Evolutionary conservation across 53 echinoderm and acorn worm genomes (phyloP).

Genomic region (Patiria pectinifera): DNA sequence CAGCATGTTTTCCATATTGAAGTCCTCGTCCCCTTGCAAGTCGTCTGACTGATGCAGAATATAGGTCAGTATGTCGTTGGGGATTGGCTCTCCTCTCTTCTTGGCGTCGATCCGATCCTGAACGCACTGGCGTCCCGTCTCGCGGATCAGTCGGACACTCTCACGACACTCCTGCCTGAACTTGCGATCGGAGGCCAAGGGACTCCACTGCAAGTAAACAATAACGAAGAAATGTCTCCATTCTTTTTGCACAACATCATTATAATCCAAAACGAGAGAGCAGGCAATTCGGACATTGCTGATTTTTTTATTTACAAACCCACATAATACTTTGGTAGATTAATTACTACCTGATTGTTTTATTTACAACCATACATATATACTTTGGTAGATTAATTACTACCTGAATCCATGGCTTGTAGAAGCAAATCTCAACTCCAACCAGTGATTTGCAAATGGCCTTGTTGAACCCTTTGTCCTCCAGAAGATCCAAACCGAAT

Average conservation of each 20-base stretch:
- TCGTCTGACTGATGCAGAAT: constrained; percentile 67
- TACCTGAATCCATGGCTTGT: constrained; percentile 56
- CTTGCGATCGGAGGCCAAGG: constrained; percentile 8
- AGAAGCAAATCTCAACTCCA: constrained; percentile 52
- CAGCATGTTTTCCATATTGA: constrained; percentile 62
- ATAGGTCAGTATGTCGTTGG: constrained; percentile 64
- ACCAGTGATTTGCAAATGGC: constrained; percentile 32
- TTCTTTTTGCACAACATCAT: not conserved
- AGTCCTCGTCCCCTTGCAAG: constrained; percentile 62
- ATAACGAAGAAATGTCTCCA: not conserved
- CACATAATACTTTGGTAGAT: not conserved
- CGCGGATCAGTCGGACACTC: constrained; percentile 54
- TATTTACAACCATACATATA: not conserved
- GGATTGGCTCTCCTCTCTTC: constrained; percentile 70
- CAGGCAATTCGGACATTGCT: not conserved
- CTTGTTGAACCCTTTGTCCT: constrained; percentile 23
- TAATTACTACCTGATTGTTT: constrained; percentile 14
- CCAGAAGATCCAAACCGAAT: constrained; percentile 20
- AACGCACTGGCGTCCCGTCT: constrained; percentile 59
- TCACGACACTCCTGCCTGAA: constrained; percentile 40
- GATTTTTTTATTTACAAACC: too few relatives aligned
- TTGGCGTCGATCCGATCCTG: constrained; percentile 65
- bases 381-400: not conserved
- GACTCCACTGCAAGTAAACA: constrained; percentile 30
- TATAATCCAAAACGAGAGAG: not conserved